These are phyloP conservation scores for Struthio camelus DNA, from an alignment of 2,113 vertebrate genomes.

Conservation along the genomic window DNA sequence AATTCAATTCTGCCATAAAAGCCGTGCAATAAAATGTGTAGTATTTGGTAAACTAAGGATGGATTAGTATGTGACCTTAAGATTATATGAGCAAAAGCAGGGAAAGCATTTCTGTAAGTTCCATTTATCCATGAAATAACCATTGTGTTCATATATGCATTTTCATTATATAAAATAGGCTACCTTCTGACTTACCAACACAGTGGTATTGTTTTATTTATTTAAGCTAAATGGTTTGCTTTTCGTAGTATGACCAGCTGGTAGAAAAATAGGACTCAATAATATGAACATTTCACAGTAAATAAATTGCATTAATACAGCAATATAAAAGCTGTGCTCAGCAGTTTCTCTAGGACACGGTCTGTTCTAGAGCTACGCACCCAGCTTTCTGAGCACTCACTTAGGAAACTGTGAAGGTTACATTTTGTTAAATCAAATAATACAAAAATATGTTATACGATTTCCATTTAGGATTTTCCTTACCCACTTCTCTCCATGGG, in stretches of 20 bases:
- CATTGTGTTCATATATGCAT: constrained; percentile 24
- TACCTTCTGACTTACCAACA: constrained; percentile 1
- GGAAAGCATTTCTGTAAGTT: constrained; percentile 13
- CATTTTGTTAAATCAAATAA: neutral
- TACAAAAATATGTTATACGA: neutral
- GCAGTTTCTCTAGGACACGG: constrained; percentile 42
- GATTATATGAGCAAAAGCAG: constrained; percentile 1
- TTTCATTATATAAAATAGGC: constrained; percentile 26
- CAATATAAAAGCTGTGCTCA: constrained; percentile 45
- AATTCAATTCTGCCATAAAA: neutral
- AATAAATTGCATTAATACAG: constrained; percentile 66
- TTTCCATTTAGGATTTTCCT: neutral
- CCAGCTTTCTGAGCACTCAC: neutral
- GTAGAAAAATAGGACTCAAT: constrained; percentile 53
- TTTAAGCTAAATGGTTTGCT: constrained; percentile 28
- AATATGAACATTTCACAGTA: constrained; percentile 56
- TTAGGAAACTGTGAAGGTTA: neutral
- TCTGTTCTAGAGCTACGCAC: neutral
- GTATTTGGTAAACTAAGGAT: neutral
- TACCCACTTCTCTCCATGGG: neutral
- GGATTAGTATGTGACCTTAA: neutral
- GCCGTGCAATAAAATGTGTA: neutral
- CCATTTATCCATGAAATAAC: constrained; percentile 43
- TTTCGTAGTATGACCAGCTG: constrained; percentile 17
- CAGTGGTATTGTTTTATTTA: constrained; percentile 31